These are phyloP conservation scores for Alethe diademata DNA, from an alignment of 2,113 vertebrate species.

Conservation along the genomic window DNA sequence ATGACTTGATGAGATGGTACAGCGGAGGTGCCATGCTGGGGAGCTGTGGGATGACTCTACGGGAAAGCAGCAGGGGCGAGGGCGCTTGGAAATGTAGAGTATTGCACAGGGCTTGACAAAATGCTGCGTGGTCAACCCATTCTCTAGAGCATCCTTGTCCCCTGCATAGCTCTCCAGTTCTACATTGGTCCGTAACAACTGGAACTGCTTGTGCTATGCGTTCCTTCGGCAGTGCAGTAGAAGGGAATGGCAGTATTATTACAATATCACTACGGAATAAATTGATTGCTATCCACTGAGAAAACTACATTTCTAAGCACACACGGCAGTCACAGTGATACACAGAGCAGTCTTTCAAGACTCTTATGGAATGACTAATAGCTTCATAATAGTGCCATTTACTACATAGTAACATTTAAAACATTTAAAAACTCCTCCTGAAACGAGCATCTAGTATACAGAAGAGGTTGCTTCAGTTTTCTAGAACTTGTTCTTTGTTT, in stretches of 20 bases:
- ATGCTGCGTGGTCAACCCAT: constrained; percentile 85
- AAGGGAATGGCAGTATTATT: constrained; percentile 90
- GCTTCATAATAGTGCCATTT: constrained; percentile 97
- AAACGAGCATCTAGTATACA: constrained; percentile 90
- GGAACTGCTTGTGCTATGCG: constrained; percentile 80
- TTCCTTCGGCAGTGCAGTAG: constrained; percentile 85
- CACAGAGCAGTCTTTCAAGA: constrained; percentile 96
- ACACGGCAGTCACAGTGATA: constrained; percentile 99
- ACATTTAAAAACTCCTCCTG: constrained; percentile 96
- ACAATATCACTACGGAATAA: constrained; percentile 94
- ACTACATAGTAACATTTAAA: constrained; percentile 97
- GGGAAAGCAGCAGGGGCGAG: not conserved
- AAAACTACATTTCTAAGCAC: constrained; percentile 97
- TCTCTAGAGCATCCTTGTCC: constrained; percentile 62
- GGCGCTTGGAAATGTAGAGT: constrained; percentile 56
- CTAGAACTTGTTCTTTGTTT: constrained; percentile 84
- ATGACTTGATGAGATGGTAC: constrained; percentile 35
- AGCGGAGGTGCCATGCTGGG: constrained; percentile 39
- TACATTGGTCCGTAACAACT: constrained; percentile 79
- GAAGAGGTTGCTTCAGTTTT: constrained; percentile 92
- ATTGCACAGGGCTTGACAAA: constrained; percentile 98
- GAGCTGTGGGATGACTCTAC: constrained; percentile 19
- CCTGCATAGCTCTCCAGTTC: constrained; percentile 78
- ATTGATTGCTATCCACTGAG: constrained; percentile 93
- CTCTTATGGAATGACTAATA: constrained; percentile 97